A percentile compares a stretch with the other conserved stretches of the same genome.
These are phyloP conservation scores for Sebastes oblongus DNA, from an alignment of 2,797 vertebrate genomes.

Conservation along the genomic window DNA sequence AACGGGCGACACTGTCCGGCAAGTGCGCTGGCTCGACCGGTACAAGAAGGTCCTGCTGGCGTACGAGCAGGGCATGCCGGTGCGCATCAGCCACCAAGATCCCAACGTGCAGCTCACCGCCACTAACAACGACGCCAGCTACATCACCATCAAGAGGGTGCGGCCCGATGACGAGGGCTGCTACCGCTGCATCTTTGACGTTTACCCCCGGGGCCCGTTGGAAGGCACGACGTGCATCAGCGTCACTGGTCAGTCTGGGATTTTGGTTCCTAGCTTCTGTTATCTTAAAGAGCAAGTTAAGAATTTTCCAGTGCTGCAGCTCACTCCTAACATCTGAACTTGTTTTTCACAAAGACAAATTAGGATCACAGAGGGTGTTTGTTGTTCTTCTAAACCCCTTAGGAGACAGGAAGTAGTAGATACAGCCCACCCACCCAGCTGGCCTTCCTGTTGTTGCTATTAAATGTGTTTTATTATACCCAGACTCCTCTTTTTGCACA, in stretches of 20 bases:
- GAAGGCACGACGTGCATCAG: conserved; percentile 71
- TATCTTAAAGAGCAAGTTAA: not conserved
- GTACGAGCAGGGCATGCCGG: conserved; percentile 42
- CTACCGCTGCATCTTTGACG: conserved; percentile 80
- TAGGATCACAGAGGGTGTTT: not conserved
- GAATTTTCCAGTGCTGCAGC: not conserved
- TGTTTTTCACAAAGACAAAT: not conserved
- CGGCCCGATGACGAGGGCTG: conserved; percentile 71
- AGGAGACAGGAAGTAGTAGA: conserved; percentile 31
- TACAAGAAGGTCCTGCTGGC: conserved; percentile 56
- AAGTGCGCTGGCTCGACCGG: conserved; percentile 77
- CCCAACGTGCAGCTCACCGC: conserved; percentile 60
- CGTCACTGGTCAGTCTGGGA: conserved; percentile 64
- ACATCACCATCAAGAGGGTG: conserved; percentile 71
- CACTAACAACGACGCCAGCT: conserved; percentile 49
- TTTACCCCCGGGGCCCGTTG: conserved; percentile 71
- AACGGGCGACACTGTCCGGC: conserved; percentile 43
- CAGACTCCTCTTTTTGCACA: not conserved
- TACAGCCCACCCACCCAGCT: conserved; percentile 18
- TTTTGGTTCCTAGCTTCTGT: not conserved
- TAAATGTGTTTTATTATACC: conserved; percentile 1
- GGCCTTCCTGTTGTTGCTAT: conserved; percentile 40
- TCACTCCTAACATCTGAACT: not conserved
- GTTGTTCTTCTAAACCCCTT: conserved; percentile 7
- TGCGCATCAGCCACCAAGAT: conserved; percentile 20